These are phyloP conservation scores for Shinisaurus crocodilurus DNA, from an alignment of 2,113 vertebrate species.

Conservation along the genomic window DNA sequence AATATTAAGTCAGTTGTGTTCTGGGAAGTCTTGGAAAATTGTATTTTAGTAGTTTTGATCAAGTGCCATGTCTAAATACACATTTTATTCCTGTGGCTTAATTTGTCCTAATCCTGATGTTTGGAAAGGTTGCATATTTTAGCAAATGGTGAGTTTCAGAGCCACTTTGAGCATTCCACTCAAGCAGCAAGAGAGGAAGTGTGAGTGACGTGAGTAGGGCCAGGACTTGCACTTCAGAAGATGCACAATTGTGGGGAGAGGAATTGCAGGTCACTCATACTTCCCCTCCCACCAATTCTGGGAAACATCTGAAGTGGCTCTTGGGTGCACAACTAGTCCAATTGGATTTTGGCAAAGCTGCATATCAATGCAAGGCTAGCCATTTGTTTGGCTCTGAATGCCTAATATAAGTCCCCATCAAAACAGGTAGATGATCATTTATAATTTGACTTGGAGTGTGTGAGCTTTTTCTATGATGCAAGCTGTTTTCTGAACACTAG, in stretches of 20 bases:
- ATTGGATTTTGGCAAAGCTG: neutral
- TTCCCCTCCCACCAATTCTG: neutral
- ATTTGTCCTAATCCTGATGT: constrained; percentile 13
- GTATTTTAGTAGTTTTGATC: constrained; percentile 23
- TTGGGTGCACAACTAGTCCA: neutral
- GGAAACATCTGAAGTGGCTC: neutral
- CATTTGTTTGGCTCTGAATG: neutral
- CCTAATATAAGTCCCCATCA: neutral
- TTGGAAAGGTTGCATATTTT: neutral
- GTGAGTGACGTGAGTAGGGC: neutral
- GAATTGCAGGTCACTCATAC: neutral
- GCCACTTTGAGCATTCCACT: neutral
- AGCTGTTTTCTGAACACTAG: neutral
- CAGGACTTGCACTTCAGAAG: neutral
- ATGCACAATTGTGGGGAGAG: too few species aligned
- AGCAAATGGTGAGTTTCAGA: constrained; percentile 1
- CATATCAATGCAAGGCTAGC: neutral
- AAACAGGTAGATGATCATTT: neutral
- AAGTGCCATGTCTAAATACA: constrained; percentile 18
- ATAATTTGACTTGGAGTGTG: rapidly evolving
- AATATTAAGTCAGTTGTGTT: constrained; percentile 14
- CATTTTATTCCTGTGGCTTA: constrained; percentile 35
- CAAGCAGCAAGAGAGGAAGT: neutral
- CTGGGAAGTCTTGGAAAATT: constrained; percentile 51
- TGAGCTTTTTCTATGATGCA: constrained; percentile 14